Conservation (phyloP, 2,113 vertebrate species). For the Halcyon senegalensis region DNA sequence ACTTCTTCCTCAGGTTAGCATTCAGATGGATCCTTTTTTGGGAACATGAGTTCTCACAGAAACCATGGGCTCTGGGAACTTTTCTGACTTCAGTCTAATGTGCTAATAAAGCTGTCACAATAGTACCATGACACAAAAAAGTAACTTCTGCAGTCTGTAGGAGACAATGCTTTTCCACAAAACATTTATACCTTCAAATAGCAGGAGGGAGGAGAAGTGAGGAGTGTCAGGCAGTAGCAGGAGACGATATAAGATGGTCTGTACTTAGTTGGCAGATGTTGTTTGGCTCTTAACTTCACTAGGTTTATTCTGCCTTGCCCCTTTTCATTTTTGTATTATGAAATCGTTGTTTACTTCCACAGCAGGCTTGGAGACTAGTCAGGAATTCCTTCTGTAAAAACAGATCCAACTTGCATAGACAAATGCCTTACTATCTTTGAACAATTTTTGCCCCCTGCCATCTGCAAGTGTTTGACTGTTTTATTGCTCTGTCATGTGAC, state of each 20-base stretch:
- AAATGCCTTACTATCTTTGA: slow-evolving; percentile 13
- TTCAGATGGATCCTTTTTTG: not conserved
- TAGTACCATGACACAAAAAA: not conserved
- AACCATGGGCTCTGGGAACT: not conserved
- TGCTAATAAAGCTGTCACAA: not conserved
- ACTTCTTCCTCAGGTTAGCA: not conserved
- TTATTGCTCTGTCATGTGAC: not conserved
- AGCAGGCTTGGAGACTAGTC: not conserved
- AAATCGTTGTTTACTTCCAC: not conserved
- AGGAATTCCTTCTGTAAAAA: slow-evolving; percentile 3
- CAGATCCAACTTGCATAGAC: not conserved
- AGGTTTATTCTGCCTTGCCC: not conserved
- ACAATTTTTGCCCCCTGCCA: not conserved
- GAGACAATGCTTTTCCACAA: not conserved
- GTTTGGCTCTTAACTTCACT: not conserved
- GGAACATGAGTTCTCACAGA: not conserved
- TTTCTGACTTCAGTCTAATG: not conserved
- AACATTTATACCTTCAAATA: not conserved
- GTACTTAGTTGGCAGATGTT: not conserved
- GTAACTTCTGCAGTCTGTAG: not conserved
- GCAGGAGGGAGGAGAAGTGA: not conserved
- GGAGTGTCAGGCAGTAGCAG: not conserved
- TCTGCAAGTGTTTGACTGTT: not conserved
- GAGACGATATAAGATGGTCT: not conserved
- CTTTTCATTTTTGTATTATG: not conserved